Conservation (phyloP, 2,113 vertebrate species). For the Nannospalax galili region DNA sequence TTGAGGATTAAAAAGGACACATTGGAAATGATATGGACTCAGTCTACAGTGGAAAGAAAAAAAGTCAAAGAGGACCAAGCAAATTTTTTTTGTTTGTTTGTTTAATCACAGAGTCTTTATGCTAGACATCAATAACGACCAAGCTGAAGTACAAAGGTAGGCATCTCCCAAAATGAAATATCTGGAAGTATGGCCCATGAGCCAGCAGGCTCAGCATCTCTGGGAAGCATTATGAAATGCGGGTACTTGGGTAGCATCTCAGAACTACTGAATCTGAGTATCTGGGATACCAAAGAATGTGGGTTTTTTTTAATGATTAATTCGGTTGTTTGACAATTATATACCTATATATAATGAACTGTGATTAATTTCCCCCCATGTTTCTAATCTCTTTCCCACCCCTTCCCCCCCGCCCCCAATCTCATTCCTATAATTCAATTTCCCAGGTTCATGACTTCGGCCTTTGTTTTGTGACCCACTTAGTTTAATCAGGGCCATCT, state of each 20-base stretch:
- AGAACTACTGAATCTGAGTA: neutral
- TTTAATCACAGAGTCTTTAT: neutral
- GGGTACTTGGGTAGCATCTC: neutral
- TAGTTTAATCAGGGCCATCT: neutral
- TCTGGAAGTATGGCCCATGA: neutral
- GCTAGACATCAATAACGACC: neutral
- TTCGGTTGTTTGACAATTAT: neutral
- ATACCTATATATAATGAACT: neutral
- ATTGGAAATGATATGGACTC: conserved; percentile 49
- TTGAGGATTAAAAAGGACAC: conserved; percentile 67
- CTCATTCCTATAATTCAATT: neutral
- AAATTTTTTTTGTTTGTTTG: neutral
- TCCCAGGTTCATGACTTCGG: neutral
- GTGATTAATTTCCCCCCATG: neutral
- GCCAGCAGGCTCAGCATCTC: neutral
- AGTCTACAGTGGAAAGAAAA: conserved; percentile 10
- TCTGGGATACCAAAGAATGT: neutral
- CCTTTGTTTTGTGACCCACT: neutral
- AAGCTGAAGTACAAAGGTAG: conserved; percentile 49
- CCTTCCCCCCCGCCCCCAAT: neutral
- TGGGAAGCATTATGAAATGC: neutral
- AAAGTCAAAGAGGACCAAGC: conserved; percentile 31
- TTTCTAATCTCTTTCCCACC: neutral
- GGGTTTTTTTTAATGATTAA: neutral
- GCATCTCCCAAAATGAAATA: neutral